Percentiles rank a stretch among this genome's conserved stretches.
Evolutionary conservation across 2,888 invertebrate genomes (phyloP).

Genomic region (Eulithis testata): DNA sequence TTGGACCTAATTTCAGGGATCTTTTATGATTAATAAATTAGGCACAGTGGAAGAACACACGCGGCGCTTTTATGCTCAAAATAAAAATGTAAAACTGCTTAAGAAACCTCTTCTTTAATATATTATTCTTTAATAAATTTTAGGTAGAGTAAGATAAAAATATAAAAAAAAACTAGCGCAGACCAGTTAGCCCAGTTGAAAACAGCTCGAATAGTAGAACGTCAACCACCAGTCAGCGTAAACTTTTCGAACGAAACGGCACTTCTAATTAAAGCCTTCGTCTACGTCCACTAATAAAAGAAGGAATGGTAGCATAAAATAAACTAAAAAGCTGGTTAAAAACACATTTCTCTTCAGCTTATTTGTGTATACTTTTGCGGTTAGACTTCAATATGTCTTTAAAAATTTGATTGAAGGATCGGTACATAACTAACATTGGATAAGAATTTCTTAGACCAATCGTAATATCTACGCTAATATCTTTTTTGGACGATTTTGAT

Average conservation of each 20-base stretch:
- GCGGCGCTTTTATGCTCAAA: no score
- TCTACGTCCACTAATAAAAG: constrained; percentile 42
- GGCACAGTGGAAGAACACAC: no score
- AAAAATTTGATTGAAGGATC: no score
- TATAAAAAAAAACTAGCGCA: neutral
- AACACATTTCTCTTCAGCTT: neutral
- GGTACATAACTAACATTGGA: no score
- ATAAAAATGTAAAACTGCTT: no score
- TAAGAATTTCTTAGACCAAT: no score
- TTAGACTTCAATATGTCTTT: no score
- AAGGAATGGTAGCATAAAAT: constrained; percentile 3
- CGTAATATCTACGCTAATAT: no score
- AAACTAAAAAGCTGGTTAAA: constrained; percentile 4
- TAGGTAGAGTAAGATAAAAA: constrained; percentile 8
- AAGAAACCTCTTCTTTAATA: no score
- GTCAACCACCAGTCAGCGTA: constrained; percentile 21
- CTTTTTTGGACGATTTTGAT: no score
- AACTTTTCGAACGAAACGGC: constrained; percentile 51
- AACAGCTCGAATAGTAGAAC: constrained; percentile 5
- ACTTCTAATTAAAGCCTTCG: constrained; percentile 54
- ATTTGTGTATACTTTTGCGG: no score
- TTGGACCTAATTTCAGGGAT: constrained; percentile 18
- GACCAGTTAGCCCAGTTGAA: constrained; percentile 2
- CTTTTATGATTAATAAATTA: neutral
- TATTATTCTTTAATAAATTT: no score